Evolutionary conservation across 2,113 vertebrate genomes (phyloP).

Genomic region (Vireo altiloquus): DNA sequence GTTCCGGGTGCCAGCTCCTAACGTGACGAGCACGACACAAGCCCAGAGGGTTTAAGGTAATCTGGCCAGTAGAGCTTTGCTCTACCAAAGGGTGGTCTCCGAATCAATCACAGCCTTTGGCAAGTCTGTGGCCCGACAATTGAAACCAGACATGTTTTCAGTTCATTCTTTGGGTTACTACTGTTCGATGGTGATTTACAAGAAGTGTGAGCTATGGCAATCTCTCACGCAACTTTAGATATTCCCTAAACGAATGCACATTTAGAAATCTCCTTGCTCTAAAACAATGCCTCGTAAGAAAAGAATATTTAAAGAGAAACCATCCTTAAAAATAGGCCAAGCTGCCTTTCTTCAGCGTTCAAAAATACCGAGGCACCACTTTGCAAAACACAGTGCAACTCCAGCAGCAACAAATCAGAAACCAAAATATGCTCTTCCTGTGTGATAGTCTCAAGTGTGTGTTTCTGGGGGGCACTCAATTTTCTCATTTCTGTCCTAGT

Average conservation of each 20-base stretch:
- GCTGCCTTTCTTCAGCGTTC: not conserved
- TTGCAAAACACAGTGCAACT: not conserved
- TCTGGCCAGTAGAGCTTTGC: slow-evolving; percentile 73
- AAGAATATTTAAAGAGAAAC: slow-evolving; percentile 54
- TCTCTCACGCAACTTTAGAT: slow-evolving; percentile 86
- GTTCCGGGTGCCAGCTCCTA: slow-evolving; percentile 25
- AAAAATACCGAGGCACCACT: not conserved
- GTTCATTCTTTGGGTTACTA: slow-evolving; percentile 88
- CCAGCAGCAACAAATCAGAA: not conserved
- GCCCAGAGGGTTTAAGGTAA: slow-evolving; percentile 72
- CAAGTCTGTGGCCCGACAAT: slow-evolving; percentile 78
- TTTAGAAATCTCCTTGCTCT: slow-evolving; percentile 71
- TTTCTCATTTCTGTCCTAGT: not conserved
- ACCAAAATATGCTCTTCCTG: not conserved
- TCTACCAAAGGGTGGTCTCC: slow-evolving; percentile 84
- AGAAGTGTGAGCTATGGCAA: slow-evolving; percentile 85
- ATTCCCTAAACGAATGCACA: slow-evolving; percentile 78
- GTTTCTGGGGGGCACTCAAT: not conserved
- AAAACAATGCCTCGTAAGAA: slow-evolving; percentile 20
- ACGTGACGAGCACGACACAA: slow-evolving; percentile 50
- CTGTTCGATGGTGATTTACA: slow-evolving; percentile 91
- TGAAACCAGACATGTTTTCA: slow-evolving; percentile 88
- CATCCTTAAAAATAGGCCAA: slow-evolving; percentile 7
- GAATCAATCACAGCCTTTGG: slow-evolving; percentile 81
- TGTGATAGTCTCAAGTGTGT: not conserved